Conservation (phyloP, 2,797 vertebrate genomes). For the Acrossocheilus fasciatus region DNA sequence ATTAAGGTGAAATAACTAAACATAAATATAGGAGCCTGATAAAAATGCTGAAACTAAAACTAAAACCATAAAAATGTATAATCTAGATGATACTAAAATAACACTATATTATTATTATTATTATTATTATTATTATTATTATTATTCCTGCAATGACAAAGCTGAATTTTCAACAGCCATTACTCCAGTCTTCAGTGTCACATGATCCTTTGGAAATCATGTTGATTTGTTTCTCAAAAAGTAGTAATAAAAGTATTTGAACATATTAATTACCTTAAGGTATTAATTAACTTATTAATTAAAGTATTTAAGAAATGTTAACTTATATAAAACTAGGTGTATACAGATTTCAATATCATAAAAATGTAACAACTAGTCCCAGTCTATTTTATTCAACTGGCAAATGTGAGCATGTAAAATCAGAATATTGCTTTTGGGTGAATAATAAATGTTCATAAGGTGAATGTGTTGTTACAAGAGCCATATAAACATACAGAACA, state of each 20-base stretch:
- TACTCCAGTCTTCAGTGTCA: background rate
- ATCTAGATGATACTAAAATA: too few relatives aligned
- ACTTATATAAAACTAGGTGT: background rate
- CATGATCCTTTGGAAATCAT: background rate
- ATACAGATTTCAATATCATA: background rate
- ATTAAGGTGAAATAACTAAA: too few relatives aligned
- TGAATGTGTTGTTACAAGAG: conserved; percentile 13
- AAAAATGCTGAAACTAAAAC: too few relatives aligned
- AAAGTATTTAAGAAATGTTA: background rate
- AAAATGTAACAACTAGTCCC: background rate
- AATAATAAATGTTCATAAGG: conserved; percentile 11
- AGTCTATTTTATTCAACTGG: background rate
- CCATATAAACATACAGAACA: background rate
- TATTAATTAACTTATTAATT: too few relatives aligned
- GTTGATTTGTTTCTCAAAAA: background rate
- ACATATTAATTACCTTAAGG: too few relatives aligned
- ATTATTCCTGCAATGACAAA: too few relatives aligned
- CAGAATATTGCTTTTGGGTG: background rate
- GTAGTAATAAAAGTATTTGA: background rate
- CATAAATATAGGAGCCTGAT: too few relatives aligned
- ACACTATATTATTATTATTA: too few relatives aligned
- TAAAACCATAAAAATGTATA: too few relatives aligned
- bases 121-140: too few relatives aligned
- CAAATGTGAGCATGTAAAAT: background rate
- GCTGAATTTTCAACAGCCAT: background rate